A percentile compares a stretch with the other conserved stretches of the same genome.
phyloP scores from a whole-genome alignment of 2,797 vertebrate species.

The Limnodromus scolopaceus region DNA sequence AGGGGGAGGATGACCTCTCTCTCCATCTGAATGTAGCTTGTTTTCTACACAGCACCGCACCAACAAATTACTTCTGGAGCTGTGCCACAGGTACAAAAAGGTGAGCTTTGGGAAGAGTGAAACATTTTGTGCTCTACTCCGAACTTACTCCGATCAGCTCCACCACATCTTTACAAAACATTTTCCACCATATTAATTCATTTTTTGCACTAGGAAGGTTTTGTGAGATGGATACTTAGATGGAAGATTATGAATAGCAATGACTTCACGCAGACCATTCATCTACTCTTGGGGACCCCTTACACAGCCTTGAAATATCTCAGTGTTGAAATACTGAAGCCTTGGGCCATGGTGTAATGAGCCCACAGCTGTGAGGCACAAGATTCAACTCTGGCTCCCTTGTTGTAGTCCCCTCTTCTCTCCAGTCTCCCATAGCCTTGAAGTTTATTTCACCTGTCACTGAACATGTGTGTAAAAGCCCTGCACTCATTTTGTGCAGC shows the following conservation, averaged over 20 bases:
- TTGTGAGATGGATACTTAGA: background rate
- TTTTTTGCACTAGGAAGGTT: background rate
- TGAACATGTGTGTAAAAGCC: background rate
- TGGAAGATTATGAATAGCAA: background rate
- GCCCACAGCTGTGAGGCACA: background rate
- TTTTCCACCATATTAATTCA: background rate
- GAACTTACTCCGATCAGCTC: background rate
- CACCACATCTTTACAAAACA: background rate
- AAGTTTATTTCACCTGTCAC: background rate
- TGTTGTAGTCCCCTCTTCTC: background rate
- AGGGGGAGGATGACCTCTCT: too few species aligned
- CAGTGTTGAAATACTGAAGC: background rate
- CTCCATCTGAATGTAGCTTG: fast-evolving
- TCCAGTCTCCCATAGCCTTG: background rate
- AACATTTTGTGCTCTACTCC: background rate
- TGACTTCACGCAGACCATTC: background rate
- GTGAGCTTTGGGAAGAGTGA: background rate
- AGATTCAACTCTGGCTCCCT: background rate
- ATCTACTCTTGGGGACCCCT: background rate
- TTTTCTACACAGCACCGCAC: background rate
- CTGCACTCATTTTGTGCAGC: background rate
- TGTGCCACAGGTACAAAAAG: background rate
- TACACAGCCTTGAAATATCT: background rate
- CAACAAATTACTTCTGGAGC: background rate
- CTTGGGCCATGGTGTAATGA: background rate